These are phyloP conservation scores for Nesometra sesokonis DNA, from an alignment of 35 echinoderm and acorn worm genomes.

Conservation along the genomic window DNA sequence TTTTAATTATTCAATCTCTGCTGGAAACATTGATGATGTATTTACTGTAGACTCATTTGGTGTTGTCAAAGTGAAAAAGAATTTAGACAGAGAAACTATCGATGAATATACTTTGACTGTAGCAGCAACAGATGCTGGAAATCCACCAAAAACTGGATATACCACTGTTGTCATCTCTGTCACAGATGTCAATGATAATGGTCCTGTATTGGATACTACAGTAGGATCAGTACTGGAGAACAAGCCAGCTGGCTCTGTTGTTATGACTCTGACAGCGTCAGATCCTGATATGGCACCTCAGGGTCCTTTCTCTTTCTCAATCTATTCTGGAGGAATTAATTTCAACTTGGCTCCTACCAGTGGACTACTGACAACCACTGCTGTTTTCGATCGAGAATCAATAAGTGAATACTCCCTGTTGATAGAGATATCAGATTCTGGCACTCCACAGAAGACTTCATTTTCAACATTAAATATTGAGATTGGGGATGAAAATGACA, in stretches of 20 bases:
- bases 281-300: conserved; percentile 72
- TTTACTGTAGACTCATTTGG: conserved; percentile 71
- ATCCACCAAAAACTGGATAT: conserved; percentile 56
- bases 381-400: conserved; percentile 52
- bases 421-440: conserved; percentile 80
- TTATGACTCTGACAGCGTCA: conserved; percentile 80
- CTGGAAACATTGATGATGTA: conserved; percentile 42
- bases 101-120: conserved; percentile 61
- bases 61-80: conserved; percentile 29
- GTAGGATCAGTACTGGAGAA: conserved; percentile 66
- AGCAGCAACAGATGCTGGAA: conserved; percentile 75
- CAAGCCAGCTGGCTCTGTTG: conserved; percentile 32
- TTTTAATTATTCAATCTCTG: conserved; percentile 66
- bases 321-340: conserved; percentile 9
- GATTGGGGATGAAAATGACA: conserved; percentile 73
- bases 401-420: conserved; percentile 57
- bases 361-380: conserved; percentile 40
- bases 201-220: conserved; percentile 48
- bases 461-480: conserved; percentile 59
- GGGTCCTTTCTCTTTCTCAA: conserved; percentile 27
- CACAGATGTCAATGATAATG: conserved; percentile 94
- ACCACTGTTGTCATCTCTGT: conserved; percentile 45
- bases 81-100: conserved; percentile 69
- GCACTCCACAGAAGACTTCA: conserved; percentile 52
- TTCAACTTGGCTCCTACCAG: conserved; percentile 39